Conservation (phyloP, 2,888 invertebrate species). For the Brenthis hecate region DNA sequence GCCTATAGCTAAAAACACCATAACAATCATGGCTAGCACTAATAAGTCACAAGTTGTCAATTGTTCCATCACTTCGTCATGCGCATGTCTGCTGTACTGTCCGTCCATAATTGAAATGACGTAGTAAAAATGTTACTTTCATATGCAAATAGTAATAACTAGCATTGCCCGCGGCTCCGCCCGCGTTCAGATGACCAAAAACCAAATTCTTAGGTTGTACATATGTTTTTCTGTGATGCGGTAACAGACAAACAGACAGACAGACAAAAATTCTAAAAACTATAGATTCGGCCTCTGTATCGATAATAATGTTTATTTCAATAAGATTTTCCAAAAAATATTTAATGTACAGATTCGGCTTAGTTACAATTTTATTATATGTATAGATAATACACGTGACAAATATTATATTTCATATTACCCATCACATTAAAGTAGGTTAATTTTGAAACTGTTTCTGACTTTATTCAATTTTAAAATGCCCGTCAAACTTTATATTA, state of each 20-base stretch:
- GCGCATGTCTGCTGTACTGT: constrained; percentile 49
- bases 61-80: constrained; percentile 55
- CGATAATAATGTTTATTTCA: no score
- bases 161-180: no score
- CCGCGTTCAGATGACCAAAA: no score
- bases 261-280: no score
- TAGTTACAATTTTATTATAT: no score
- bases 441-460: neutral
- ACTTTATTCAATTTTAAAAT: neutral
- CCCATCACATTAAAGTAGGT: neutral
- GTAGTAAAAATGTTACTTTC: constrained; percentile 1
- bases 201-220: no score
- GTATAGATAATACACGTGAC: constrained; percentile 6
- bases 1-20: constrained; percentile 48
- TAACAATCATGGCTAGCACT: constrained; percentile 44
- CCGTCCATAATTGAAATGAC: constrained; percentile 38
- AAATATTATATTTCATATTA: constrained; percentile 13
- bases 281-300: no score
- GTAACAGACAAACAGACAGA: no score
- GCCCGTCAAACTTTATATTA: neutral
- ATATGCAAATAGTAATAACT: neutral
- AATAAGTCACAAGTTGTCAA: constrained; percentile 51
- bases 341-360: no score
- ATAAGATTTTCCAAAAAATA: no score
- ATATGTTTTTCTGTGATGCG: no score